phyloP scores from a whole-genome alignment of 2,888 invertebrate genomes.

The Synergus umbraculus region DNA sequence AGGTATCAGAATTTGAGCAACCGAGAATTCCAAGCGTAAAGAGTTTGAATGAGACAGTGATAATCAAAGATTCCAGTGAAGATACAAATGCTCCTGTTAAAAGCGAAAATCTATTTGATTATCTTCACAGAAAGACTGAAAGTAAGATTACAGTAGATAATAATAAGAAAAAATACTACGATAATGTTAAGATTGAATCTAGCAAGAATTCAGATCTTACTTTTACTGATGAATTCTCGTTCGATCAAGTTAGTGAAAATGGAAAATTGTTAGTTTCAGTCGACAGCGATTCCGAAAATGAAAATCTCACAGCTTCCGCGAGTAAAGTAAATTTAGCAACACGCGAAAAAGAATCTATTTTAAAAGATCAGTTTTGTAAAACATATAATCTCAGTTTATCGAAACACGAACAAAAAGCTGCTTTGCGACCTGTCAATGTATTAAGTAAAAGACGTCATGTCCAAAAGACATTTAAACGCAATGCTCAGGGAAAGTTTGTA shows the following conservation, averaged over 20 bases:
- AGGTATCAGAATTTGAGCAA: constrained; percentile 64
- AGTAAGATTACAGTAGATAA: constrained; percentile 61
- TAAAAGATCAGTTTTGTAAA: constrained; percentile 50
- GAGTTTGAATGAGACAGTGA: constrained; percentile 58
- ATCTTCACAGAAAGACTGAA: constrained; percentile 61
- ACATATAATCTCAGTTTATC: constrained; percentile 59
- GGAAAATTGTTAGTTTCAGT: constrained; percentile 64
- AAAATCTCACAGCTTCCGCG: constrained; percentile 42
- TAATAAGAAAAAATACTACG: constrained; percentile 50
- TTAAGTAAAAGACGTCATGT: constrained; percentile 18
- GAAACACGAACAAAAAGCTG: constrained; percentile 53
- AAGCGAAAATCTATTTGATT: constrained; percentile 62
- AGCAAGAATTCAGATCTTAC: constrained; percentile 18
- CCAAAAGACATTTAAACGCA: constrained; percentile 41
- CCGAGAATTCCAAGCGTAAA: constrained; percentile 53
- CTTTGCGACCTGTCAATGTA: constrained; percentile 31
- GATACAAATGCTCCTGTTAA: not conserved
- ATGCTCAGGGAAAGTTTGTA: constrained; percentile 52
- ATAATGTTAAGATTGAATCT: constrained; percentile 41
- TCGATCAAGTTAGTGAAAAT: constrained; percentile 59
- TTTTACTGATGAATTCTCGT: constrained; percentile 62
- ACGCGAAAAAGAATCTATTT: not conserved
- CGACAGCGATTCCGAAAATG: constrained; percentile 56
- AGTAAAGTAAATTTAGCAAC: not conserved
- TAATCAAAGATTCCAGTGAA: constrained; percentile 46